Percentiles rank a stretch among this genome's conserved stretches.
phyloP scores from a whole-genome alignment of 1,140 invertebrate species.

The Drosophila kohkoa region DNA sequence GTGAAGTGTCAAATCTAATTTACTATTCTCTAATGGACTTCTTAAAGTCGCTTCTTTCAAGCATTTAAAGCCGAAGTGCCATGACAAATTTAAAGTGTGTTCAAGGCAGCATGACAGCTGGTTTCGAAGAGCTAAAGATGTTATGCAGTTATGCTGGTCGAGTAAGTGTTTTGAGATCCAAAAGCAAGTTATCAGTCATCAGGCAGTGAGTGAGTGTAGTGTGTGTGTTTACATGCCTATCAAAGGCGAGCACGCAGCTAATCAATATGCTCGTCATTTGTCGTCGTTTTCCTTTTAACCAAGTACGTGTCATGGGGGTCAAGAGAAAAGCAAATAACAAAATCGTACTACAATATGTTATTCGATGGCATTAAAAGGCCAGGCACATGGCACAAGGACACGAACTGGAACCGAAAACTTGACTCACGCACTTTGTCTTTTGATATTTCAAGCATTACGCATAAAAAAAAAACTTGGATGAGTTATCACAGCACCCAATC shows the following conservation, averaged over 20 bases:
- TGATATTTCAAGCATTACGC: conserved; percentile 66
- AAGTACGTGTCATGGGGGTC: conserved; percentile 78
- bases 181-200: conserved; percentile 78
- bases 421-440: conserved; percentile 47
- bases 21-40: no score
- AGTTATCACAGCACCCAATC: conserved; percentile 59
- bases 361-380: conserved; percentile 32
- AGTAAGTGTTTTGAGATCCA: conserved; percentile 66
- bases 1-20: no score
- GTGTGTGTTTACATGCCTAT: conserved; percentile 72
- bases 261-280: conserved; percentile 82
- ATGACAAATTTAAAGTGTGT: conserved; percentile 45
- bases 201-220: conserved; percentile 58
- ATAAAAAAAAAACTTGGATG: conserved; percentile 59
- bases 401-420: conserved; percentile 8
- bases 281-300: conserved; percentile 80
- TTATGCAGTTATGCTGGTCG: conserved; percentile 38
- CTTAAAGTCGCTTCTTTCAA: background rate
- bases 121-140: background rate
- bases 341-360: conserved; percentile 38
- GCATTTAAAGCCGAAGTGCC: background rate
- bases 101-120: conserved; percentile 40
- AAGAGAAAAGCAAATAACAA: conserved; percentile 27
- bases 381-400: conserved; percentile 30
- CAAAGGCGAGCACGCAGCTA: conserved; percentile 70